Percentiles rank a stretch among this genome's conserved stretches.
These are phyloP conservation scores for Corythornis vintsioides DNA, from an alignment of 2,113 vertebrate genomes.

Conservation along the genomic window DNA sequence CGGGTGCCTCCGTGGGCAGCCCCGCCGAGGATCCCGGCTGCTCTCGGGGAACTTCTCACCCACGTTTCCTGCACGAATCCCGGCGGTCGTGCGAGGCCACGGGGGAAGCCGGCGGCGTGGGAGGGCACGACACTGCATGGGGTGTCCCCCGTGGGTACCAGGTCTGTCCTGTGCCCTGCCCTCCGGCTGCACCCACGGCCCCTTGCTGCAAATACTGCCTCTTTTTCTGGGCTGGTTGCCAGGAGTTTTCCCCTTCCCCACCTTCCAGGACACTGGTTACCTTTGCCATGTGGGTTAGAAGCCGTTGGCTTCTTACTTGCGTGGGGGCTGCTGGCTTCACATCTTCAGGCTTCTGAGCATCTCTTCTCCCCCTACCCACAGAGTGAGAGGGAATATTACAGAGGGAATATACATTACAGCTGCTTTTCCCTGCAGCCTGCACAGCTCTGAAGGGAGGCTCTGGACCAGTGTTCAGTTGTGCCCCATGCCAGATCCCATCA, in stretches of 20 bases:
- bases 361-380: background rate
- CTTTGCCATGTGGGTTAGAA: background rate
- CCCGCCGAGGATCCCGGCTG: background rate
- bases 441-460: background rate
- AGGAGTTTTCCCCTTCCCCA: background rate
- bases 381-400: background rate
- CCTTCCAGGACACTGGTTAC: background rate
- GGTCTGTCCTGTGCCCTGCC: background rate
- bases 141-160: rapidly evolving
- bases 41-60: conserved; percentile 38
- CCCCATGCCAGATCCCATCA: background rate
- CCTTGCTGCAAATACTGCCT: rapidly evolving
- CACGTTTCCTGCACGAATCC: conserved; percentile 20
- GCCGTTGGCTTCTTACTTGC: background rate
- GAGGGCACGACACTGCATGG: rapidly evolving
- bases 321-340: background rate
- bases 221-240: background rate
- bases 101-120: background rate
- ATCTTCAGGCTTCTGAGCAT: background rate
- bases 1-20: background rate
- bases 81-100: rapidly evolving
- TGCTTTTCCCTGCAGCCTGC: background rate
- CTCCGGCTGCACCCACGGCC: background rate
- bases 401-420: background rate
- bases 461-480: rapidly evolving